These are phyloP conservation scores for Pristis pectinata DNA, from an alignment of 2,797 vertebrate genomes.

Conservation along the genomic window DNA sequence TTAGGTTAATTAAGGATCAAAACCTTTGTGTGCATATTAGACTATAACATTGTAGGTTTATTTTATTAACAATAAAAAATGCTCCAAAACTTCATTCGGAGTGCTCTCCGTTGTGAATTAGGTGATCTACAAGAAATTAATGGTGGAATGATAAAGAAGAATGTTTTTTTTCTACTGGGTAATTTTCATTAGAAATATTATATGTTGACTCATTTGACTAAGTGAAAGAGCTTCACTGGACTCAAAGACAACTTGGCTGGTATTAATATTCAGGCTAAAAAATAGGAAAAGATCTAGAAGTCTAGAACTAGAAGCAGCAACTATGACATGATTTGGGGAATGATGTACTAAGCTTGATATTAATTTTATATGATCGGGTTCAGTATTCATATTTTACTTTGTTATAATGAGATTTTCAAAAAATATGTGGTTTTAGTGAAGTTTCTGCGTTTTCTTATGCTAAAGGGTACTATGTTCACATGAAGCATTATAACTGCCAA, in stretches of 20 bases:
- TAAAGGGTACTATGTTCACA: neutral
- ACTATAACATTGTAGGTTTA: neutral
- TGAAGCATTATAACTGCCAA: neutral
- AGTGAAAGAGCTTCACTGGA: neutral
- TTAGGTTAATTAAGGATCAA: neutral
- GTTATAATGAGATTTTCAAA: neutral
- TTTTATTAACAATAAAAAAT: neutral
- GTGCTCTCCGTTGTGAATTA: neutral
- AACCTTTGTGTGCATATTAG: neutral
- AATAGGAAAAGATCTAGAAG: neutral
- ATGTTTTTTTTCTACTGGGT: neutral
- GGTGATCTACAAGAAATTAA: neutral
- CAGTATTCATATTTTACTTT: constrained; percentile 1
- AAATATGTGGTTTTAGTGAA: neutral
- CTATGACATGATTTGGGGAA: neutral
- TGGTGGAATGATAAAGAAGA: constrained; percentile 15
- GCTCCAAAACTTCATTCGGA: neutral
- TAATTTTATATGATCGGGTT: constrained; percentile 14
- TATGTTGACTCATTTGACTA: neutral
- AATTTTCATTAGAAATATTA: neutral
- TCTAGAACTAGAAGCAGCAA: neutral
- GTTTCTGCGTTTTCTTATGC: neutral
- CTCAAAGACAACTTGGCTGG: neutral
- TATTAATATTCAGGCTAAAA: neutral
- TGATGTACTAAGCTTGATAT: constrained; percentile 6